Evolutionary conservation across 1,140 invertebrate species (phyloP).

Genomic region (Halyomorpha halys): DNA sequence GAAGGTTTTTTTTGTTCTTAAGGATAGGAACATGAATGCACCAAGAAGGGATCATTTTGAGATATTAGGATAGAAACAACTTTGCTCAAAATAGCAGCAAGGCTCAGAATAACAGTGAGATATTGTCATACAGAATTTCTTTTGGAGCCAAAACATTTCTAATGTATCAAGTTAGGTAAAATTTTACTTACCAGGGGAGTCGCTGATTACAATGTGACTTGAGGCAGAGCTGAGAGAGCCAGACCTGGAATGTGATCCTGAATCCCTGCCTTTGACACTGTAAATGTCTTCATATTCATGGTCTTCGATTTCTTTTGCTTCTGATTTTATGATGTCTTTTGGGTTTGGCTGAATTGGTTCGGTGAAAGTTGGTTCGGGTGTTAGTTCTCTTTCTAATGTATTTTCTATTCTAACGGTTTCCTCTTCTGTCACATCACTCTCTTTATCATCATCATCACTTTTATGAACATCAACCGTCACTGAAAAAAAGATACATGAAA

Average conservation of each 20-base stretch:
- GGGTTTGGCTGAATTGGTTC: neutral
- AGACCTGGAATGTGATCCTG: constrained; percentile 53
- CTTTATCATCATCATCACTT: constrained; percentile 34
- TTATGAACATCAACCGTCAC: constrained; percentile 57
- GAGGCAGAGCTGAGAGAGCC: constrained; percentile 36
- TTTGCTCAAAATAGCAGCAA: too few relatives aligned
- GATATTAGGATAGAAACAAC: too few relatives aligned
- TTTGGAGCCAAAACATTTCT: too few relatives aligned
- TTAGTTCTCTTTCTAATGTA: neutral
- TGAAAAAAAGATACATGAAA: constrained; percentile 32
- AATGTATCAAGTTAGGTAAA: too few relatives aligned
- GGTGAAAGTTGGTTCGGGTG: neutral
- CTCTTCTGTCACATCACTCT: neutral
- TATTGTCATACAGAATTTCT: too few relatives aligned
- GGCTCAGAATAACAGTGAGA: too few relatives aligned
- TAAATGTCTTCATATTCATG: constrained; percentile 68
- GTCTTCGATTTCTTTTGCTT: constrained; percentile 44
- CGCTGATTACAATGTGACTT: constrained; percentile 14
- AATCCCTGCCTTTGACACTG: constrained; percentile 47
- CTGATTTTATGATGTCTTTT: constrained; percentile 21
- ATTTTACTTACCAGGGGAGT: constrained; percentile 24
- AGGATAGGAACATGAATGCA: too few relatives aligned
- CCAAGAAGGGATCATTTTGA: too few relatives aligned
- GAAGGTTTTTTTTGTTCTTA: too few relatives aligned
- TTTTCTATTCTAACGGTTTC: neutral